Percentiles rank a stretch among this genome's conserved stretches.
Evolutionary conservation across 2,797 vertebrate species (phyloP).

Genomic region (Anableps anableps): DNA sequence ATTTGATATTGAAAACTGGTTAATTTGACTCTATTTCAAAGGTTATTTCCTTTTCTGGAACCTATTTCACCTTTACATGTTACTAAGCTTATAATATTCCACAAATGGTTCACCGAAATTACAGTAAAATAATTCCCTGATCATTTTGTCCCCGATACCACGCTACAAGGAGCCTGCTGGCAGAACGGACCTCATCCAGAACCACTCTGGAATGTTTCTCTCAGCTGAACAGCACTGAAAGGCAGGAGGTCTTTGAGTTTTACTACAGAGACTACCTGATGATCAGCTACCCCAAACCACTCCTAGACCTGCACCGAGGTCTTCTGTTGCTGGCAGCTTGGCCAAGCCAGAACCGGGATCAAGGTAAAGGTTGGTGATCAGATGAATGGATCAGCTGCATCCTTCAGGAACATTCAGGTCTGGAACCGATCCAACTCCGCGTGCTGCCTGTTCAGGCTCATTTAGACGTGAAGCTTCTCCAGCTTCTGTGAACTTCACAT

Average conservation of each 20-base stretch:
- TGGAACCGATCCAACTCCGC: neutral
- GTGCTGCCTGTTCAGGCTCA: neutral
- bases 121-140: neutral
- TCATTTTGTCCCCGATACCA: neutral
- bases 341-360: no score
- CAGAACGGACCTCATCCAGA: conserved; percentile 86
- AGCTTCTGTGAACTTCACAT: neutral
- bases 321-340: neutral
- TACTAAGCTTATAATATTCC: neutral
- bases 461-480: neutral
- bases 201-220: conserved; percentile 89
- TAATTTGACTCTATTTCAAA: neutral
- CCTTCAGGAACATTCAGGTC: neutral
- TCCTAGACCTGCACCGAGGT: conserved; percentile 83
- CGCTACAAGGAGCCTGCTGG: conserved; percentile 86
- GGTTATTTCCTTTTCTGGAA: neutral
- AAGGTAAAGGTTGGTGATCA: neutral
- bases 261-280: conserved; percentile 91
- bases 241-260: conserved; percentile 70
- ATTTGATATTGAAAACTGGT: no score
- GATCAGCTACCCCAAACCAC: conserved; percentile 95
- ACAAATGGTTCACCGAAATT: neutral
- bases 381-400: neutral
- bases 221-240: conserved; percentile 74
- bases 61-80: neutral